Conservation (phyloP, 2,113 vertebrate species). For the Ahaetulla prasina region DNA sequence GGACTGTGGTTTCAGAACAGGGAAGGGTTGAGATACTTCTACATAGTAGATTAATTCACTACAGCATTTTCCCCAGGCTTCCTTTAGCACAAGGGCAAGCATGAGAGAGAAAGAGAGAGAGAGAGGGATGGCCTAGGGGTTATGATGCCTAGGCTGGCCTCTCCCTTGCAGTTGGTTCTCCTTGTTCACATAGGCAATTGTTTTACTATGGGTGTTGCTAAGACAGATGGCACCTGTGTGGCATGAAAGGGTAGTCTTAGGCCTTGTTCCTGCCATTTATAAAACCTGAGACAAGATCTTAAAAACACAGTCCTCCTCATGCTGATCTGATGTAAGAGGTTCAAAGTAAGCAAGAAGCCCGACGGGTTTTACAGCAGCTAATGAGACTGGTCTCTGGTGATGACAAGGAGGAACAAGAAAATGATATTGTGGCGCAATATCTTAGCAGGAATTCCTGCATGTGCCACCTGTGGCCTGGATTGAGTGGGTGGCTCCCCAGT, state of each 20-base stretch:
- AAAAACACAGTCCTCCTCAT: neutral
- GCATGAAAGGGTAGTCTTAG: fast-evolving
- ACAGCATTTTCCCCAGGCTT: neutral
- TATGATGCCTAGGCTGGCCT: neutral
- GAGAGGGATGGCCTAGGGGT: neutral
- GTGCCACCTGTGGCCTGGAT: neutral
- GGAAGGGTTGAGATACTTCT: neutral
- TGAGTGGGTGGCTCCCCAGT: neutral
- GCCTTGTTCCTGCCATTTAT: neutral
- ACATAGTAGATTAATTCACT: neutral
- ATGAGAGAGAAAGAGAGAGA: neutral
- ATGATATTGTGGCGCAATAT: neutral
- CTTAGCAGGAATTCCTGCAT: neutral
- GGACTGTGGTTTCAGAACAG: neutral
- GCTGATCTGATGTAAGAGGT: neutral
- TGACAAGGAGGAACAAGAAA: neutral
- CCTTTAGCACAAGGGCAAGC: neutral
- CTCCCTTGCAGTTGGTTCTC: neutral
- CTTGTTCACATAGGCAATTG: neutral
- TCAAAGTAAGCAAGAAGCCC: neutral
- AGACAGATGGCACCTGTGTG: fast-evolving
- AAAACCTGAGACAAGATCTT: neutral
- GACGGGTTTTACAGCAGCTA: neutral
- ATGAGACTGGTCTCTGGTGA: neutral
- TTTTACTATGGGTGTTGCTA: neutral